Evolutionary conservation across 2,888 invertebrate species (phyloP).

Genomic region (Aplocera efformata): DNA sequence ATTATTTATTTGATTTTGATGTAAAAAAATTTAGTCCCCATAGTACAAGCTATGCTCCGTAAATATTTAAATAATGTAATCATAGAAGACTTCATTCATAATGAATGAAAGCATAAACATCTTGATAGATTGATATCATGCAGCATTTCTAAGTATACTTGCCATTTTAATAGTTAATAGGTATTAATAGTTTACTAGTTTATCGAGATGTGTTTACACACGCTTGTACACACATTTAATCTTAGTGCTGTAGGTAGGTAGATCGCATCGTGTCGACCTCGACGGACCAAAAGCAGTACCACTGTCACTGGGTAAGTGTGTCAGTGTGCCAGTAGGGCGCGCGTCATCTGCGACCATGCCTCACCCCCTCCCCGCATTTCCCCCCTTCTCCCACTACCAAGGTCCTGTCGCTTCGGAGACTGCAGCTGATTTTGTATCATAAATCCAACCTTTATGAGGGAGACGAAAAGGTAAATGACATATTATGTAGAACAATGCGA

Average conservation of each 20-base stretch:
- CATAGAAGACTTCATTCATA: no score
- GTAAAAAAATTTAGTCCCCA: no score
- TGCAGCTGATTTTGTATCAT: conserved; percentile 54
- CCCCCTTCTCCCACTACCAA: conserved; percentile 57
- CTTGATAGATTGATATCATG: no score
- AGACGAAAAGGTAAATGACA: conserved; percentile 6
- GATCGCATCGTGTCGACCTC: conserved; percentile 67
- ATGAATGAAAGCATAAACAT: no score
- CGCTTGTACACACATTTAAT: conserved; percentile 41
- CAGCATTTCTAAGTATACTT: no score
- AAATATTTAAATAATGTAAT: no score
- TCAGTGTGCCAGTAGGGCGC: conserved; percentile 79
- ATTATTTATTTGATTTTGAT: no score
- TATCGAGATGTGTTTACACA: conserved; percentile 27
- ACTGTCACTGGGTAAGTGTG: conserved; percentile 80
- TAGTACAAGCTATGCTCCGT: no score
- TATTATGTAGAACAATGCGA: not conserved
- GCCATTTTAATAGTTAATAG: no score
- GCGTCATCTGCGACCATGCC: conserved; percentile 75
- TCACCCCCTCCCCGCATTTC: conserved; percentile 39
- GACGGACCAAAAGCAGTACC: conserved; percentile 77
- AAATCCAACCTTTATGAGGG: conserved; percentile 14
- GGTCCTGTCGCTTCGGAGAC: conserved; percentile 60
- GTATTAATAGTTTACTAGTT: not conserved
- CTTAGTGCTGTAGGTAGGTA: conserved; percentile 47